Base-by-base conservation (phyloP, 1,140 invertebrate genomes). In the Cotesia vestalis region DNA sequence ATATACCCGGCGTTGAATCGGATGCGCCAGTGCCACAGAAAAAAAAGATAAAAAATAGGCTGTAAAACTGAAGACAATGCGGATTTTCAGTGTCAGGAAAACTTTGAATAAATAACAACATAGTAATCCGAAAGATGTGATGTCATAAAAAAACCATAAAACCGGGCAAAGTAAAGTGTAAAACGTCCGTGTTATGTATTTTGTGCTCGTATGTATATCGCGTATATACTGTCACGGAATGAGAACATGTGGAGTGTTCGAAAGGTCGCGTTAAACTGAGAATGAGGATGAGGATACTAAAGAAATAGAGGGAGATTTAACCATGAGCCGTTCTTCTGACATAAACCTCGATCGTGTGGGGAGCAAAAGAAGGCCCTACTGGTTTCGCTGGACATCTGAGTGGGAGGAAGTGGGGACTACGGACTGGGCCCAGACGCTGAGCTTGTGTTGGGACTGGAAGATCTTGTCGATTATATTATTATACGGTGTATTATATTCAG, bases 401-500 rank as follows among this genome's bases (percentile, higher is more conserved):
- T 55, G 66, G 55, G 64, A 66, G 66, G 40, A 55, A 66, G 53
- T 57, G 36, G 66, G 51, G 59, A 20, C 34, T 38, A 20, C 34
- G 53, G 61, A 51, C 11, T 40, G 53, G 61, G 61, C 11, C 53
- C 51, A 72, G 51, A 38, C 53, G 71, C 52, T 51, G 1, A 27
- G 27, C 27, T 27, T 27, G 2, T 27, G 27, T 27, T 27, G 68
- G 68, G 61, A 36, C 14, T 46, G 8, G 55, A 69, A 71, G 68
- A 66, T 59, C 27, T 27, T 27, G 27, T 27, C 27, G 27, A 27
- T 27, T 27, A 27, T 27, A 27, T 27, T 27, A 27, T 27, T 27
- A 34, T 57, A 52, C n/a, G 51, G 36, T 61, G 52, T 55, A 68
- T 73, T 68, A 73, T 68, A 27, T 62, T 4, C 36, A 67, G 69